These are phyloP conservation scores for Lasioglossum figueresi DNA, from an alignment of 2,888 invertebrate genomes.

Conservation along the genomic window DNA sequence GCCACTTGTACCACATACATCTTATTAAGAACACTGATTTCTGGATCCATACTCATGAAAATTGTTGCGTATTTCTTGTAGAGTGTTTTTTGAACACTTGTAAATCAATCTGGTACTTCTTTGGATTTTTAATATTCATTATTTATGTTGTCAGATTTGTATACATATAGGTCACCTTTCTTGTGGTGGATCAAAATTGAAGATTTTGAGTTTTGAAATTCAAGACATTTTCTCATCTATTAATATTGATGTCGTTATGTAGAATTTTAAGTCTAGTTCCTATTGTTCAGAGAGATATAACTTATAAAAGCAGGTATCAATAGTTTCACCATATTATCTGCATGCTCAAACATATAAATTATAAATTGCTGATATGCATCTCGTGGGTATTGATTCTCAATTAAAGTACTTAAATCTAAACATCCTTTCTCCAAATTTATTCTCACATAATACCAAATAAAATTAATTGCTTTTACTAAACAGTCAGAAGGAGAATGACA, in stretches of 20 bases:
- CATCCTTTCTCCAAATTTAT: background rate
- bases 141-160: no score
- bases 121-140: no score
- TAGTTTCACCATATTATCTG: background rate
- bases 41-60: no score
- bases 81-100: background rate
- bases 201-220: no score
- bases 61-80: no score
- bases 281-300: background rate
- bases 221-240: background rate
- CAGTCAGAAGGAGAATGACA: background rate
- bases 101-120: background rate
- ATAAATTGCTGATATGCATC: background rate
- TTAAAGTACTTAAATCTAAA: background rate
- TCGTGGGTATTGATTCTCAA: background rate
- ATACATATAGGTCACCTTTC: no score
- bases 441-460: background rate
- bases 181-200: background rate
- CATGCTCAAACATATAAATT: background rate
- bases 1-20: no score
- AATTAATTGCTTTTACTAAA: background rate
- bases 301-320: background rate
- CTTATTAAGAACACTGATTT: no score
- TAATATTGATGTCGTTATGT: background rate
- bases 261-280: background rate